A percentile compares a stretch with the other conserved stretches of the same genome.
Conservation (phyloP, 2,113 vertebrate genomes). For the Psilopsiagon aymara region DNA sequence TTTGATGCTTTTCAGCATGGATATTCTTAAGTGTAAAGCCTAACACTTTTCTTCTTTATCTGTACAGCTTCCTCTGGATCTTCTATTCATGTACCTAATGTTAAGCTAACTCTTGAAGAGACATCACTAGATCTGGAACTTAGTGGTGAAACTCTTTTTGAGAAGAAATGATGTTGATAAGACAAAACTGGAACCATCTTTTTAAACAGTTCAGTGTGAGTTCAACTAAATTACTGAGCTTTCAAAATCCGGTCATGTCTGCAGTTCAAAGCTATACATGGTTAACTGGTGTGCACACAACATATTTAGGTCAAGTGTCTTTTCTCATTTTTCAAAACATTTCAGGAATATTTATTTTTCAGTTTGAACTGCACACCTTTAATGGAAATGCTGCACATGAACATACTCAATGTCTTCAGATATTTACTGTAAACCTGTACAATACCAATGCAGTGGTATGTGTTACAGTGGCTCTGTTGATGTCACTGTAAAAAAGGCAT, state of each 20-base stretch:
- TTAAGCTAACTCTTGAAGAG: conserved; percentile 49
- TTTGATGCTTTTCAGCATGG: not conserved
- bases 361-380: conserved; percentile 29
- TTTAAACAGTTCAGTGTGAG: not conserved
- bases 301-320: conserved; percentile 42
- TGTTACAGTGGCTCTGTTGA: not conserved
- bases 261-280: not conserved
- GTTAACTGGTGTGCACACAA: conserved; percentile 6
- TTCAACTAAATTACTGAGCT: conserved; percentile 34
- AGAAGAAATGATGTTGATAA: conserved; percentile 65
- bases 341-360: conserved; percentile 23
- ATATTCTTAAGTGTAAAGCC: not conserved
- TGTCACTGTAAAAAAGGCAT: not conserved
- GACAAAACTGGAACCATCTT: conserved; percentile 33
- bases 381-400: conserved; percentile 26
- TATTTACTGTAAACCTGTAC: conserved; percentile 44
- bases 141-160: conserved; percentile 10
- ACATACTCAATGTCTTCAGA: conserved; percentile 25
- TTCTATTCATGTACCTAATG: conserved; percentile 30
- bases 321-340: conserved; percentile 43
- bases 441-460: not conserved
- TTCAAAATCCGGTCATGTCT: conserved; percentile 35
- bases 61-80: conserved; percentile 54
- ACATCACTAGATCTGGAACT: not conserved
- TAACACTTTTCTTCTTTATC: not conserved